A percentile compares a stretch with the other conserved stretches of the same genome.
Evolutionary conservation across 2,888 invertebrate species (phyloP).

Genomic region (Mactromeris polynyma): DNA sequence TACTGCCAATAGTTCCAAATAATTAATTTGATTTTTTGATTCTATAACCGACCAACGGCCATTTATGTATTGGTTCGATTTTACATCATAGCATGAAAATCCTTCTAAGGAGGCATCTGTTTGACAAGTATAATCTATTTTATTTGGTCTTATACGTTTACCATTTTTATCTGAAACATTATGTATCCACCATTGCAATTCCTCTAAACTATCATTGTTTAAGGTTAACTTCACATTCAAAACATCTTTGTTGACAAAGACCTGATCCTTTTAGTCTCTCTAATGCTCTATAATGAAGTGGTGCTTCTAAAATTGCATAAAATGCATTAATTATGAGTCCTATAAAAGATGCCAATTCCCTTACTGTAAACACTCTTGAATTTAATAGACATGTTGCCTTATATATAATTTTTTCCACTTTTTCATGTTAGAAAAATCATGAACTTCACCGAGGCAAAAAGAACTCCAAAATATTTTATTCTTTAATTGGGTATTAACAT

Average conservation of each 20-base stretch:
- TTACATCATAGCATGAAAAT: not conserved
- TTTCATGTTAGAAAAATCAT: slow-evolving; percentile 62
- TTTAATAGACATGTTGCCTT: slow-evolving; percentile 23
- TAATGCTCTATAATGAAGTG: slow-evolving; percentile 48
- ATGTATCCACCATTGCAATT: slow-evolving; percentile 27
- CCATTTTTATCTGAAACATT: slow-evolving; percentile 15
- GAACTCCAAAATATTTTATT: slow-evolving; percentile 59
- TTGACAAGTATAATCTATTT: not conserved
- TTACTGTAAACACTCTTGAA: not conserved
- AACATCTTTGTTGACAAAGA: slow-evolving; percentile 5
- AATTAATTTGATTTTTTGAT: slow-evolving; percentile 18
- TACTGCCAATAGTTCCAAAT: slow-evolving; percentile 43
- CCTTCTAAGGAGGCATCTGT: not conserved
- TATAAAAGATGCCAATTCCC: slow-evolving; percentile 17
- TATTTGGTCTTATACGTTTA: not conserved
- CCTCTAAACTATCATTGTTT: not conserved
- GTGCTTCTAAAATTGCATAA: slow-evolving; percentile 51
- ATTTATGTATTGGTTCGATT: not conserved
- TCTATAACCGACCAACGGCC: not conserved
- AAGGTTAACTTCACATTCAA: slow-evolving; percentile 28
- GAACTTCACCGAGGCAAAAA: slow-evolving; percentile 61
- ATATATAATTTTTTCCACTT: slow-evolving; percentile 48
- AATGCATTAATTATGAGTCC: slow-evolving; percentile 36
- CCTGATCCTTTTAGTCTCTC: slow-evolving; percentile 49
- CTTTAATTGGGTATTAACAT: slow-evolving; percentile 46